Evolutionary conservation across 2,797 vertebrate species (phyloP).

Genomic region (Heliangelus exortis): DNA sequence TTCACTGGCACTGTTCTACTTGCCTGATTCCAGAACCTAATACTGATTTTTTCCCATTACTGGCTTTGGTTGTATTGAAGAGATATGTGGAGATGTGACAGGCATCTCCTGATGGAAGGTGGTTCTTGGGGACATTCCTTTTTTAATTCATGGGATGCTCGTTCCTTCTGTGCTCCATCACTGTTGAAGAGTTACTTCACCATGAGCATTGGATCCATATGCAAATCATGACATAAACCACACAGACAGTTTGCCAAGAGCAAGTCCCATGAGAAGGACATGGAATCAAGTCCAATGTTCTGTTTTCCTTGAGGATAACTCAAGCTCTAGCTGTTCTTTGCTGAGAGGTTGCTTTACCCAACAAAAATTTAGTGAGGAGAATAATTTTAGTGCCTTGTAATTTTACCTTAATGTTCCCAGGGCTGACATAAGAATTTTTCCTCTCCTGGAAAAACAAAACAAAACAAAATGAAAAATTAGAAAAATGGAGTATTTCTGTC

Average conservation of each 20-base stretch:
- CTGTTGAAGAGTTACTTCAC: background rate
- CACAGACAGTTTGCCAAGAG: conserved; percentile 7
- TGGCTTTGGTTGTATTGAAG: background rate
- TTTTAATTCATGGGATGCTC: background rate
- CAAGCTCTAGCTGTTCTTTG: conserved; percentile 9
- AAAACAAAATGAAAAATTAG: too few relatives aligned
- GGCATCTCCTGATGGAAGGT: background rate
- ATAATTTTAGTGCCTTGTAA: background rate
- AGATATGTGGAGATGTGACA: background rate
- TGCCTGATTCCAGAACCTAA: background rate
- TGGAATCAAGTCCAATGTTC: conserved; percentile 15
- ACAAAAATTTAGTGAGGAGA: background rate
- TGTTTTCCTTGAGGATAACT: conserved; percentile 30
- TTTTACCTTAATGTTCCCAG: background rate
- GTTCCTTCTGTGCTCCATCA: background rate
- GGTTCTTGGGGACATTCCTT: background rate
- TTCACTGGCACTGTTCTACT: background rate
- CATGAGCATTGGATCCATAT: background rate
- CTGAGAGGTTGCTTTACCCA: background rate
- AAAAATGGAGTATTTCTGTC: background rate
- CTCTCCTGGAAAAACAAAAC: background rate
- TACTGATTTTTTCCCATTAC: background rate
- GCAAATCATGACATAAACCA: background rate
- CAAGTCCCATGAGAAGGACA: conserved; percentile 29
- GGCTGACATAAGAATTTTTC: background rate